Percentiles rank a stretch among this genome's conserved stretches.
Evolutionary conservation across 2,797 vertebrate genomes (phyloP).

Genomic region (Sebastiscus tertius): DNA sequence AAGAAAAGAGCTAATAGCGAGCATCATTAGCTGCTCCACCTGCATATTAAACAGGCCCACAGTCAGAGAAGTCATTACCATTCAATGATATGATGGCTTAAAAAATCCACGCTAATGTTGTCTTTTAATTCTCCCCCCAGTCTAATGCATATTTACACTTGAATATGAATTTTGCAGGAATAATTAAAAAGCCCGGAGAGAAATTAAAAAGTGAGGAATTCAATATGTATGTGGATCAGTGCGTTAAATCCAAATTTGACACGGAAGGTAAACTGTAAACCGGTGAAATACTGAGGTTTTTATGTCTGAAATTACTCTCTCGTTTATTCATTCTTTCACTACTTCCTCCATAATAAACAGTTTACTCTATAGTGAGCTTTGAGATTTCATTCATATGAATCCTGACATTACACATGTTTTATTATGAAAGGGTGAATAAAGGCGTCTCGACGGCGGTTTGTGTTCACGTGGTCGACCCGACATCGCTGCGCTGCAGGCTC

Average conservation of each 20-base stretch:
- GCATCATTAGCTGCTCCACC: conserved; percentile 13
- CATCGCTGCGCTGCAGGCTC: not conserved
- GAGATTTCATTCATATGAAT: not conserved
- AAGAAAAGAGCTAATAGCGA: not conserved
- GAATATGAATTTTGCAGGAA: conserved; percentile 27
- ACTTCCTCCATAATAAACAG: not conserved
- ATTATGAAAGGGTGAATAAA: not conserved
- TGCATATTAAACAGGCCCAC: conserved; percentile 37
- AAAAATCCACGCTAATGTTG: conserved; percentile 22
- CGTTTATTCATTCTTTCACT: not conserved
- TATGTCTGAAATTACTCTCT: not conserved
- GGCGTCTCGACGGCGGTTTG: not conserved
- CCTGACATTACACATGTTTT: not conserved
- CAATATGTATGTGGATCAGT: conserved; percentile 3
- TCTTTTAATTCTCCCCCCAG: conserved; percentile 32
- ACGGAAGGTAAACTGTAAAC: not conserved
- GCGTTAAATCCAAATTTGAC: conserved; percentile 24
- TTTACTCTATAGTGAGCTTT: not conserved
- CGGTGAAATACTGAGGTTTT: not conserved
- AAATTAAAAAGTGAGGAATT: conserved; percentile 8
- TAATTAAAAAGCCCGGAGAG: conserved; percentile 22
- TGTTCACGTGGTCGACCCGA: not conserved
- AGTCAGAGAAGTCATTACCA: conserved; percentile 14
- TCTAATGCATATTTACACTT: conserved; percentile 43
- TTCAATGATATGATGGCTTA: not conserved